Evolutionary conservation across 1,140 invertebrate genomes (phyloP).

Genomic region (Drosophila grimshawi): DNA sequence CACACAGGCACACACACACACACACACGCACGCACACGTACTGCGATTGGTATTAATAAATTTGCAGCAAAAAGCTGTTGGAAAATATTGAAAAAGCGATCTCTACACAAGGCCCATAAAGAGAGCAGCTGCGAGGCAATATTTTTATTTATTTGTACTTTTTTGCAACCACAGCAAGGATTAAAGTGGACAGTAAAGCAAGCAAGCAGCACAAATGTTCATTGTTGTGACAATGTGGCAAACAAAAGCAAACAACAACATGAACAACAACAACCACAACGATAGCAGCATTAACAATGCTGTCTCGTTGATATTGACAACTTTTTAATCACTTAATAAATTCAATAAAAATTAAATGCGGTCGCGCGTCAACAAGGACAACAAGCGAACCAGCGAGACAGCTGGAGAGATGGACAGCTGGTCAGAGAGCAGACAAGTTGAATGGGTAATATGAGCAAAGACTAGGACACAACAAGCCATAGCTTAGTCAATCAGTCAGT

Average conservation of each 20-base stretch:
- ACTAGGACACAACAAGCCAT: constrained; percentile 2
- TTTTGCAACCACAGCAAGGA: constrained; percentile 73
- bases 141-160: constrained; percentile 8
- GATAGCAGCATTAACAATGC: constrained; percentile 23
- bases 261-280: constrained; percentile 28
- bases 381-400: not conserved
- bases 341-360: constrained; percentile 84
- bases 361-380: constrained; percentile 74
- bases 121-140: constrained; percentile 7
- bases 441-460: constrained; percentile 22
- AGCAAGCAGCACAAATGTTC: constrained; percentile 11
- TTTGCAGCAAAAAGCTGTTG: constrained; percentile 65
- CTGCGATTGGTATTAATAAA: constrained; percentile 69
- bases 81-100: constrained; percentile 79
- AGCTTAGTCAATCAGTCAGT: constrained; percentile 27
- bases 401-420: not conserved
- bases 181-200: constrained; percentile 72
- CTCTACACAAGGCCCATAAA: constrained; percentile 72
- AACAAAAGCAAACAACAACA: constrained; percentile 65
- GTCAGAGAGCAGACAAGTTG: constrained; percentile 7
- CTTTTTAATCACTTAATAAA: constrained; percentile 85
- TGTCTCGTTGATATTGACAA: constrained; percentile 81
- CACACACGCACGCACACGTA: not conserved
- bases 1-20: constrained; percentile 10
- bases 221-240: constrained; percentile 72